phyloP scores from a whole-genome alignment of 2,888 invertebrate genomes.

The Ectemnius lituratus region DNA sequence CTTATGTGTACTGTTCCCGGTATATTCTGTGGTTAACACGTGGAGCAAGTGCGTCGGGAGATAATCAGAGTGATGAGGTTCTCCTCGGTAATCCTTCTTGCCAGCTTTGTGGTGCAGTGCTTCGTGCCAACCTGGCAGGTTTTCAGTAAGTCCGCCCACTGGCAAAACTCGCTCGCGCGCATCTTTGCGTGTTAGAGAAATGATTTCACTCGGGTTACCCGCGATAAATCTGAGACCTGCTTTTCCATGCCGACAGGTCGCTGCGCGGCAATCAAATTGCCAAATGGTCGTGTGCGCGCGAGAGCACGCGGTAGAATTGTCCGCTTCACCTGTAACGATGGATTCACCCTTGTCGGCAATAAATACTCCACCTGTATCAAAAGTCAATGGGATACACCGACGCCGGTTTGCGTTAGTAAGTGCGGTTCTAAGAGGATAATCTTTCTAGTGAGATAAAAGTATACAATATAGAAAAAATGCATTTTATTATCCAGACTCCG shows the following conservation, averaged over 20 bases:
- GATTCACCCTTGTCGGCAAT: slow-evolving; percentile 84
- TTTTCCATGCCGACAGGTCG: slow-evolving; percentile 49
- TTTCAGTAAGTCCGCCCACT: slow-evolving; percentile 32
- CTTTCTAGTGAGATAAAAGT: slow-evolving; percentile 10
- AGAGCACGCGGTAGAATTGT: slow-evolving; percentile 80
- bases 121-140: background rate
- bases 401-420: slow-evolving; percentile 88
- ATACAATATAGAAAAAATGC: background rate
- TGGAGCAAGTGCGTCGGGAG: slow-evolving; percentile 35
- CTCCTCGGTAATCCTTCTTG: slow-evolving; percentile 20
- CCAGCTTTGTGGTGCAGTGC: slow-evolving; percentile 33
- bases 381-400: slow-evolving; percentile 85
- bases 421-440: slow-evolving; percentile 61
- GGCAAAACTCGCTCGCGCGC: background rate
- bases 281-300: slow-evolving; percentile 79
- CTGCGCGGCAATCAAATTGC: slow-evolving; percentile 77
- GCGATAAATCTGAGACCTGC: background rate
- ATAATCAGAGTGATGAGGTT: slow-evolving; percentile 21
- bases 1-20: background rate
- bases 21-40: background rate
- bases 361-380: slow-evolving; percentile 84
- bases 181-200: background rate
- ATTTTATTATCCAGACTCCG: slow-evolving; percentile 78
- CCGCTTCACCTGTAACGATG: slow-evolving; percentile 81
- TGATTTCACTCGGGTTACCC: background rate